A percentile compares a stretch with the other conserved stretches of the same genome.
phyloP scores from a whole-genome alignment of 1,140 invertebrate genomes.

The Drosophila eugracilis region DNA sequence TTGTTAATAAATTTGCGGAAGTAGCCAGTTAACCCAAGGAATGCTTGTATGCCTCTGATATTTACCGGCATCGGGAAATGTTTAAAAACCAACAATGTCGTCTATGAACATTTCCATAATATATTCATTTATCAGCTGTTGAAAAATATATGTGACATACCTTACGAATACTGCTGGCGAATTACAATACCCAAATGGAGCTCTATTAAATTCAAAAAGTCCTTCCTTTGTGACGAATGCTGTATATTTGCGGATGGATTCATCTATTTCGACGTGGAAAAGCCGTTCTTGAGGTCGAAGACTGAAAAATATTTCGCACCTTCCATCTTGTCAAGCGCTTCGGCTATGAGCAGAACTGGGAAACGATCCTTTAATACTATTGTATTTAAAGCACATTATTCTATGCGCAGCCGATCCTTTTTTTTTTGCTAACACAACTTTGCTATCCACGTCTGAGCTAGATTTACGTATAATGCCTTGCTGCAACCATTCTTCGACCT shows the following conservation, averaged over 20 bases:
- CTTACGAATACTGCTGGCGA: no score
- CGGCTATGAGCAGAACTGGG: neutral
- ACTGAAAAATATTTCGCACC: constrained; percentile 1
- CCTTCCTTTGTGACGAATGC: neutral
- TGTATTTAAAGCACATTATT: neutral
- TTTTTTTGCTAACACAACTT: constrained; percentile 3
- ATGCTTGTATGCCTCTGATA: neutral
- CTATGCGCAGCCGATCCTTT: neutral
- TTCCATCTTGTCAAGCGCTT: no score
- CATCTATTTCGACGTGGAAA: neutral
- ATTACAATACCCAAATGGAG: no score
- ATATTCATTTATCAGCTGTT: neutral
- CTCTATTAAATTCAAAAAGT: no score
- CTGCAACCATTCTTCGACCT: neutral
- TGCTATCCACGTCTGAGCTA: neutral
- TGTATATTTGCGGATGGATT: neutral
- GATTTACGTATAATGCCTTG: no score
- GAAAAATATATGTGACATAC: neutral
- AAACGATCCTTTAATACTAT: neutral
- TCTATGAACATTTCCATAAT: neutral
- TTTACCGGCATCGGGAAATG: neutral
- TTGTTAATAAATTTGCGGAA: no score
- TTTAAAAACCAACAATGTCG: constrained; percentile 2
- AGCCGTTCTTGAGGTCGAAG: neutral
- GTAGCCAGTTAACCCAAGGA: no score